phyloP scores from a whole-genome alignment of 2,888 invertebrate species.

The Andrena praecox region DNA sequence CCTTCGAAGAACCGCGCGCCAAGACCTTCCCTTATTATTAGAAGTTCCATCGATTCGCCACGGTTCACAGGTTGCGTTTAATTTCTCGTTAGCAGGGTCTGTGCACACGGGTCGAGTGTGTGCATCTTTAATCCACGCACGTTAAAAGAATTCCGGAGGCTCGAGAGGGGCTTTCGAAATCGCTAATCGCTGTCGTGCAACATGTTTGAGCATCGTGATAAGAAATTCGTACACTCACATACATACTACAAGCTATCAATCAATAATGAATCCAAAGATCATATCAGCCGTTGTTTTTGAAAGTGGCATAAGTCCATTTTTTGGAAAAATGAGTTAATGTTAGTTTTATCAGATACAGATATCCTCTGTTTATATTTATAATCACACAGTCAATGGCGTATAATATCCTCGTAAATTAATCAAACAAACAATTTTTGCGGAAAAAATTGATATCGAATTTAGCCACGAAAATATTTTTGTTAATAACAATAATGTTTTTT shows the following conservation, averaged over 20 bases:
- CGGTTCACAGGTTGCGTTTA: conserved; percentile 44
- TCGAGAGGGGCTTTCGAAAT: not conserved
- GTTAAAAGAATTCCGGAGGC: conserved; percentile 25
- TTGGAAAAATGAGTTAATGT: too few relatives aligned
- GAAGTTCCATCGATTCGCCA: conserved; percentile 50
- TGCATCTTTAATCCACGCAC: conserved; percentile 4
- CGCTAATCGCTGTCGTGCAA: conserved; percentile 7
- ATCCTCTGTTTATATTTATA: too few relatives aligned
- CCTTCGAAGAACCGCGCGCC: conserved; percentile 47
- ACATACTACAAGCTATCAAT: too few relatives aligned
- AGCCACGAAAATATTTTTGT: too few relatives aligned
- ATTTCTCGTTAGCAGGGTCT: conserved; percentile 41
- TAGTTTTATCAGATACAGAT: too few relatives aligned
- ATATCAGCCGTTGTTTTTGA: too few relatives aligned
- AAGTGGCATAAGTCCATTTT: too few relatives aligned
- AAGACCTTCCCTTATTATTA: conserved; percentile 60
- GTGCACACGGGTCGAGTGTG: conserved; percentile 22
- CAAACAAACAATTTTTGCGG: too few relatives aligned
- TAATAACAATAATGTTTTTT: too few relatives aligned
- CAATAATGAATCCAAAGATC: not conserved
- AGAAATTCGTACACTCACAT: not conserved
- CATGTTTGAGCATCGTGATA: conserved; percentile 39
- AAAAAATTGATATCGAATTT: too few relatives aligned
- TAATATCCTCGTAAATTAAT: too few relatives aligned
- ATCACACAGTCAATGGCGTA: too few relatives aligned